Conservation (phyloP, 2,888 invertebrate genomes). For the Mycalesis mineus region DNA sequence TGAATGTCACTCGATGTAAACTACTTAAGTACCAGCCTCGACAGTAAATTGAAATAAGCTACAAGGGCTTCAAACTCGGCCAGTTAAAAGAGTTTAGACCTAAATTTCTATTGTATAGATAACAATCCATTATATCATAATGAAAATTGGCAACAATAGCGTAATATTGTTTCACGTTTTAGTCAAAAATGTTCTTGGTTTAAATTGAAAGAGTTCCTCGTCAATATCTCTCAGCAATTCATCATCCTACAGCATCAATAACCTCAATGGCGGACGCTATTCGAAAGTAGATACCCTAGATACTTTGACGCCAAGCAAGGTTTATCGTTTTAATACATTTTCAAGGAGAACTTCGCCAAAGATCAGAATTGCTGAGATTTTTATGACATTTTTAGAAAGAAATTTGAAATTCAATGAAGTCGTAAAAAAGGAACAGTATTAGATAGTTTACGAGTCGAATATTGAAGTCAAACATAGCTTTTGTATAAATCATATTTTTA, state of each 20-base stretch:
- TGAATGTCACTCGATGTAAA: too few species aligned
- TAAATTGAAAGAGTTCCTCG: constrained; percentile 12
- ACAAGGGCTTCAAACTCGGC: too few species aligned
- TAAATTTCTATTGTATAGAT: too few species aligned
- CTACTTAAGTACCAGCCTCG: too few species aligned
- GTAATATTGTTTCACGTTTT: not conserved
- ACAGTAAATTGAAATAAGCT: too few species aligned
- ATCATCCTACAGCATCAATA: constrained; percentile 24
- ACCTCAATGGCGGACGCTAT: constrained; percentile 12
- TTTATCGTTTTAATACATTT: constrained; percentile 11
- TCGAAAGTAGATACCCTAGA: constrained; percentile 19
- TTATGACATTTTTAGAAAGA: not conserved
- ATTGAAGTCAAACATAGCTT: not conserved
- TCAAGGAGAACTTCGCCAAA: not conserved
- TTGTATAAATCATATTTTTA: too few species aligned
- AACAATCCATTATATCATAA: too few species aligned
- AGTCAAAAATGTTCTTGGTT: not conserved
- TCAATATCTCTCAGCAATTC: constrained; percentile 17
- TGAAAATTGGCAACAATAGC: too few species aligned
- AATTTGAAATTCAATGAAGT: constrained; percentile 3
- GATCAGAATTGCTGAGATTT: not conserved
- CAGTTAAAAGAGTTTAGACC: too few species aligned
- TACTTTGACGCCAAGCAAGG: constrained; percentile 12
- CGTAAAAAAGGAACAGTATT: not conserved
- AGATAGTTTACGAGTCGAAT: not conserved